Conservation (phyloP, 1,140 invertebrate species). For the Sipha flava region DNA sequence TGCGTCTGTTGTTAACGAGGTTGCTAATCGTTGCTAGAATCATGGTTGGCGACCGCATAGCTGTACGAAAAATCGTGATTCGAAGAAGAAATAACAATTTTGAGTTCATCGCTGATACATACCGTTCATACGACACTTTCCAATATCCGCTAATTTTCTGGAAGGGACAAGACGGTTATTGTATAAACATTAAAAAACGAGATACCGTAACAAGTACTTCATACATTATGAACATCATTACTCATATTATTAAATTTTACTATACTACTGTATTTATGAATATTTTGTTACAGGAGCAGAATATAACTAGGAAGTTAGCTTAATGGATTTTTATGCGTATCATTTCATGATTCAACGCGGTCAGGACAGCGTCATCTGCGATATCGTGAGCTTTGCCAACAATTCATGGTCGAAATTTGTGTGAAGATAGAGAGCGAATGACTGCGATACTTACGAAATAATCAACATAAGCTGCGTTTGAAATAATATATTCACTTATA, state of each 20-base stretch:
- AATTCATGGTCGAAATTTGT: constrained; percentile 43
- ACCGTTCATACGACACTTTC: neutral
- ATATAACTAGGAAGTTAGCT: neutral
- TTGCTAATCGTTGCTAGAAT: too few species aligned
- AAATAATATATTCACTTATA: constrained; percentile 38
- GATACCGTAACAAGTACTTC: too few species aligned
- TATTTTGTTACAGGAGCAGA: too few species aligned
- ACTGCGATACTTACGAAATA: constrained; percentile 40
- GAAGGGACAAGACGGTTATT: neutral
- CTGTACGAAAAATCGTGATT: too few species aligned
- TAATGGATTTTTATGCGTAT: neutral
- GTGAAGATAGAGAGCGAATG: constrained; percentile 43
- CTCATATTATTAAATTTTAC: too few species aligned
- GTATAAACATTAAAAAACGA: neutral
- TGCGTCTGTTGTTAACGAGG: too few species aligned
- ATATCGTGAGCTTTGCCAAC: neutral
- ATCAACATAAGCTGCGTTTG: constrained; percentile 40
- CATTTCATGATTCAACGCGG: too few species aligned
- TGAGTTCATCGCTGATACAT: neutral
- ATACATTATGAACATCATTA: too few species aligned
- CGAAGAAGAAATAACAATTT: neutral
- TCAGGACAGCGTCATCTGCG: neutral
- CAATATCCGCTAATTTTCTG: neutral
- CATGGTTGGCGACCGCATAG: too few species aligned
- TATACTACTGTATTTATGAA: too few species aligned